Conservation (phyloP, 1,140 invertebrate species). For the Pseudomyrmex concolor region DNA sequence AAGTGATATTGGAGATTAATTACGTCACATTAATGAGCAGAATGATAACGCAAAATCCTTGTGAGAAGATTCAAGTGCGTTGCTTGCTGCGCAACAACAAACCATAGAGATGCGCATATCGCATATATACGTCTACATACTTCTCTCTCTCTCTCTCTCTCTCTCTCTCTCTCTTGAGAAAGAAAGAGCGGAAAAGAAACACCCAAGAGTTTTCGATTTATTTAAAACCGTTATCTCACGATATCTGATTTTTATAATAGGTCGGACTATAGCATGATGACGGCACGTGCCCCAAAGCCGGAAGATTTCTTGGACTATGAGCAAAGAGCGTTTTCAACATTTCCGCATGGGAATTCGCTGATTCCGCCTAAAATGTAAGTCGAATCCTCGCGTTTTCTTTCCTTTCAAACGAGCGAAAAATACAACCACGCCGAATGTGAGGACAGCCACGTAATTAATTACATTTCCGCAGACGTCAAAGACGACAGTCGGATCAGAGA, state of each 20-base stretch:
- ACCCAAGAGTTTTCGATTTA: background rate
- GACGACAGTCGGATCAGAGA: conserved; percentile 86
- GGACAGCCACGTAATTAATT: background rate
- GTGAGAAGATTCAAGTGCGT: too few relatives aligned
- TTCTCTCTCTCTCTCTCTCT: background rate
- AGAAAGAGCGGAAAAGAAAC: background rate
- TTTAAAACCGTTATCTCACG: background rate
- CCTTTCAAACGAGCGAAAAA: too few relatives aligned
- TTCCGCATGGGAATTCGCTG: background rate
- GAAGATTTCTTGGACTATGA: background rate
- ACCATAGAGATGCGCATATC: too few relatives aligned
- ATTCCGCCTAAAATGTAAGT: conserved; percentile 27
- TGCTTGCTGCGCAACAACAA: too few relatives aligned
- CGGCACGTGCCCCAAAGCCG: conserved; percentile 5
- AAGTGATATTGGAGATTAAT: too few relatives aligned
- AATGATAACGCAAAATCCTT: too few relatives aligned
- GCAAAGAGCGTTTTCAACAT: background rate
- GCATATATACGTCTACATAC: too few relatives aligned
- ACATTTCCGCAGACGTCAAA: conserved; percentile 80
- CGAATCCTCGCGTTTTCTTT: background rate
- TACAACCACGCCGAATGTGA: background rate
- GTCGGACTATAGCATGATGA: background rate
- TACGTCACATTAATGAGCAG: too few relatives aligned
- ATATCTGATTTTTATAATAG: conserved; percentile 31
- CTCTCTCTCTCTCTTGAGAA: background rate